Conservation (phyloP, 2,888 invertebrate species). For the Ornithoptera alexandrae region DNA sequence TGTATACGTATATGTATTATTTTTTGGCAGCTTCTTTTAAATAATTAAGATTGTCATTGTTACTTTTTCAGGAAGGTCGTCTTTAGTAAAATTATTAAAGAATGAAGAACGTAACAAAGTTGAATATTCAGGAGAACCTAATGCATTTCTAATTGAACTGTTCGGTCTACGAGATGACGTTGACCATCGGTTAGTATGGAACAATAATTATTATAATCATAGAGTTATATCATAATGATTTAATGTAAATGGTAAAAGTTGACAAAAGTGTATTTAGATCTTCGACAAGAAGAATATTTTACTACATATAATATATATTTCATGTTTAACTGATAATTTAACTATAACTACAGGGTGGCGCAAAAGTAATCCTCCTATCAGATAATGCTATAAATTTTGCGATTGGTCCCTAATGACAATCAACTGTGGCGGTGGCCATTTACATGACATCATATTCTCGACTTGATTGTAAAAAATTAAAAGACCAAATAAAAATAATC, state of each 20-base stretch:
- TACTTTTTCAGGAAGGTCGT: constrained; percentile 40
- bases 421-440: no score
- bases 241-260: neutral
- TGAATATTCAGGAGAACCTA: constrained; percentile 61
- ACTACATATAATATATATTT: no score
- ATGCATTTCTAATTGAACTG: constrained; percentile 83
- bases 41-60: neutral
- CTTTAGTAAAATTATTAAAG: constrained; percentile 28
- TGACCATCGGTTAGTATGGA: constrained; percentile 63
- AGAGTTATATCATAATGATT: neutral
- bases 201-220: neutral
- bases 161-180: constrained; percentile 75
- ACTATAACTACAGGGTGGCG: no score
- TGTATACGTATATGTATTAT: neutral
- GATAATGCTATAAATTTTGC: no score
- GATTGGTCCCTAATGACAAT: no score
- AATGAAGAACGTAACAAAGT: constrained; percentile 32
- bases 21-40: neutral
- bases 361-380: no score
- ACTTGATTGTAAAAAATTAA: no score
- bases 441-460: no score
- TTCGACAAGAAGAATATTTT: no score
- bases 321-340: no score
- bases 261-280: no score
- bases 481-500: no score